These are phyloP conservation scores for Serrognathus titanus DNA, from an alignment of 2,888 invertebrate genomes.

Conservation along the genomic window DNA sequence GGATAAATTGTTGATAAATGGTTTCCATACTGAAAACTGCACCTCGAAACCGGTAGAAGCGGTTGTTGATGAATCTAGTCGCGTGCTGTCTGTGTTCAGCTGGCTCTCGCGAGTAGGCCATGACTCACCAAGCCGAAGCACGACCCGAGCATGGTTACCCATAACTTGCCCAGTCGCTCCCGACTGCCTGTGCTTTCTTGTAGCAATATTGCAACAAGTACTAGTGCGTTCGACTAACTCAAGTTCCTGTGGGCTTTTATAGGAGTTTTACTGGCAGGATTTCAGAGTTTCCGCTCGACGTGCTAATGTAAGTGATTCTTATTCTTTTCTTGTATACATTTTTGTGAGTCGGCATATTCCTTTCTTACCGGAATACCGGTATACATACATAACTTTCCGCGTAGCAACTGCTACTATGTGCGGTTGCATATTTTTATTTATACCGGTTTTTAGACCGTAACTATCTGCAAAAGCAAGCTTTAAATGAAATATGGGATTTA, in stretches of 20 bases:
- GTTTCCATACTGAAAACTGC: slow-evolving; percentile 4
- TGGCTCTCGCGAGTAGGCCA: slow-evolving; percentile 13
- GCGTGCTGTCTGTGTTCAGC: slow-evolving; percentile 17
- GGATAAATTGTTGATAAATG: neutral
- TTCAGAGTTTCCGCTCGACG: too few relatives aligned
- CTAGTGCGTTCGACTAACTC: slow-evolving; percentile 4
- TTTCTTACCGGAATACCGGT: too few relatives aligned
- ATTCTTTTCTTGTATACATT: too few relatives aligned
- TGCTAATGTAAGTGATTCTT: too few relatives aligned
- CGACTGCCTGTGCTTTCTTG: slow-evolving; percentile 19
- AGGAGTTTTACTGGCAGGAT: neutral
- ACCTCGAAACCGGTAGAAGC: slow-evolving; percentile 13
- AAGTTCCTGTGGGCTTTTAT: slow-evolving; percentile 11
- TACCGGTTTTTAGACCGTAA: too few relatives aligned
- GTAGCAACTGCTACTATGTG: too few relatives aligned
- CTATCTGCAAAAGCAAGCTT: too few relatives aligned
- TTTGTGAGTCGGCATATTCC: too few relatives aligned
- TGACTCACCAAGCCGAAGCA: slow-evolving; percentile 11
- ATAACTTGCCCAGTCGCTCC: slow-evolving; percentile 22
- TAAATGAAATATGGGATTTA: too few relatives aligned
- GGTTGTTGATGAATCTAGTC: slow-evolving; percentile 12
- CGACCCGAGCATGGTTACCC: slow-evolving; percentile 11
- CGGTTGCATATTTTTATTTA: too few relatives aligned
- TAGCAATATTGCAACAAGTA: slow-evolving; percentile 9
- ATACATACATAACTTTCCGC: too few relatives aligned